Evolutionary conservation across 2,888 invertebrate species (phyloP).

Genomic region (Synanthedon myopaeformis): DNA sequence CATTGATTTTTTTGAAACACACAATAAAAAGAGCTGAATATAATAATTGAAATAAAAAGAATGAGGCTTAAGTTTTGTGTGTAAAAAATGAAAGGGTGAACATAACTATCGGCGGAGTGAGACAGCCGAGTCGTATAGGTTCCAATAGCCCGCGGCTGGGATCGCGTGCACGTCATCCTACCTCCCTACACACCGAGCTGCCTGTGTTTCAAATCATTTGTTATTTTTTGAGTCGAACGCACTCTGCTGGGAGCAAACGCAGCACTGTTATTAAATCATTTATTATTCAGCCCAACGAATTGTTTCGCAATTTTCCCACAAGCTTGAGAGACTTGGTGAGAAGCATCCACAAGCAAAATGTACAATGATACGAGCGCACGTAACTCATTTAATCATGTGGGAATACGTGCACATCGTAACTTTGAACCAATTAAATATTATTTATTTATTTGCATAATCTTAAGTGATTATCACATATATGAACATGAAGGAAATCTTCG

Average conservation of each 20-base stretch:
- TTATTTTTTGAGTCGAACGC: slow-evolving; percentile 61
- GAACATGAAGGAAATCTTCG: too few relatives aligned
- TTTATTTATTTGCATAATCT: too few relatives aligned
- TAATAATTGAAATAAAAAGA: not conserved
- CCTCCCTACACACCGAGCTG: slow-evolving; percentile 20
- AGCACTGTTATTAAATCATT: slow-evolving; percentile 68
- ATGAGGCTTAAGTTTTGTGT: not conserved
- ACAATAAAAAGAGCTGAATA: not conserved
- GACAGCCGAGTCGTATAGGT: not conserved
- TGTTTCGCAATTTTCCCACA: slow-evolving; percentile 66
- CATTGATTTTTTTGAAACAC: not conserved
- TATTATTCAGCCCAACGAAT: slow-evolving; percentile 67
- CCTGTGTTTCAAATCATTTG: slow-evolving; percentile 60
- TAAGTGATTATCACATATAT: too few relatives aligned
- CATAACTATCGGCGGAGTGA: slow-evolving; percentile 6
- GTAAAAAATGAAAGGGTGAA: slow-evolving; percentile 13
- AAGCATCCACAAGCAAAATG: slow-evolving; percentile 17
- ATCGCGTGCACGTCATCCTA: slow-evolving; percentile 11
- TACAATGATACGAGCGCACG: slow-evolving; percentile 24
- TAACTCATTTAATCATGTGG: slow-evolving; percentile 17
- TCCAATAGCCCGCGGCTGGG: slow-evolving; percentile 21
- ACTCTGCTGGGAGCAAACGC: slow-evolving; percentile 56
- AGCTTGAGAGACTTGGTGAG: slow-evolving; percentile 17
- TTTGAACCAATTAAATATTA: too few relatives aligned
- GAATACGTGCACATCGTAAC: slow-evolving; percentile 7